A percentile compares a stretch with the other conserved stretches of the same genome.
Evolutionary conservation across 2,797 vertebrate genomes (phyloP).

Genomic region (Pipistrellus pipistrellus): DNA sequence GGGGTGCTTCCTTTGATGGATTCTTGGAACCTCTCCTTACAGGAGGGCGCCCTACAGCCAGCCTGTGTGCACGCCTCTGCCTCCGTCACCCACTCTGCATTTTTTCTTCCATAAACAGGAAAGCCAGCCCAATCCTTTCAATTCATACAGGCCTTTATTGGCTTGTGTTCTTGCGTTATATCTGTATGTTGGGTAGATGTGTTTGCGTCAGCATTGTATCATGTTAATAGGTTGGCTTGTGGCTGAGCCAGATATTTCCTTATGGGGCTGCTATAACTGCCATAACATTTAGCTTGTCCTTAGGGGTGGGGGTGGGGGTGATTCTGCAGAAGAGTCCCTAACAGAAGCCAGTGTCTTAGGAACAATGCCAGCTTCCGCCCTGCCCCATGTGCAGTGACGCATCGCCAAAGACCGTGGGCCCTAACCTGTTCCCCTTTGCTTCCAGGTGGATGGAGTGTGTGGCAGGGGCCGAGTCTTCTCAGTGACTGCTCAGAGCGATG

Average conservation of each 20-base stretch:
- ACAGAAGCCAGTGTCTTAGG: background rate
- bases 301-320: no score
- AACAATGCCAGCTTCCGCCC: background rate
- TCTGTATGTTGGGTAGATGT: slow-evolving; percentile 4
- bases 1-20: background rate
- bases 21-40: background rate
- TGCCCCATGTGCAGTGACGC: background rate
- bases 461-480: background rate
- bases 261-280: background rate
- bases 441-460: background rate
- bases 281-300: background rate
- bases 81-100: background rate
- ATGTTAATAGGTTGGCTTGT: slow-evolving; percentile 47
- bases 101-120: slow-evolving; percentile 1
- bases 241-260: background rate
- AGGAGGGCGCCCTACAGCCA: background rate
- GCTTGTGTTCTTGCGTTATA: background rate
- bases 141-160: slow-evolving; percentile 9
- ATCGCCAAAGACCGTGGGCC: background rate
- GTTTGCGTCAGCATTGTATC: background rate
- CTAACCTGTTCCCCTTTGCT: background rate
- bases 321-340: background rate
- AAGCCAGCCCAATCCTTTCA: slow-evolving; percentile 1
- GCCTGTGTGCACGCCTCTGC: background rate
- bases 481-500: background rate